A percentile compares a stretch with the other conserved stretches of the same genome.
These are phyloP conservation scores for Struthidea cinerea DNA, from an alignment of 2,113 vertebrate species.

Conservation along the genomic window DNA sequence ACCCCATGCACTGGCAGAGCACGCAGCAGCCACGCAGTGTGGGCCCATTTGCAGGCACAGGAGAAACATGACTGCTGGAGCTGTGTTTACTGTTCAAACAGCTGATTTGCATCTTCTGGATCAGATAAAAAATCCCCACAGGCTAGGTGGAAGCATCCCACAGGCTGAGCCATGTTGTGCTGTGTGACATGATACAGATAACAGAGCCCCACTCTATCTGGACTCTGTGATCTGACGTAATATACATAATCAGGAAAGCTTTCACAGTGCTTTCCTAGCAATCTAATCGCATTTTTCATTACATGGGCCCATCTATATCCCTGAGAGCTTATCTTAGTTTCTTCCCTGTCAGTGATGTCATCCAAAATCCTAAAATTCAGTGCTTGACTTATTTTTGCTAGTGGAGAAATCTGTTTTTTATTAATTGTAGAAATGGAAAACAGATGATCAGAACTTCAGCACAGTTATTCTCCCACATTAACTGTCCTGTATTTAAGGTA, in stretches of 20 bases:
- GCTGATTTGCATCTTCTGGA: neutral
- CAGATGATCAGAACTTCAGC: neutral
- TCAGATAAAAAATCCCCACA: neutral
- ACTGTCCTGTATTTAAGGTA: neutral
- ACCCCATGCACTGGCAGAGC: neutral
- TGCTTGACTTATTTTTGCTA: neutral
- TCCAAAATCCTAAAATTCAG: neutral
- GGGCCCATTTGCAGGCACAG: neutral
- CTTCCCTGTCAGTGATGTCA: neutral
- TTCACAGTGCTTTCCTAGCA: neutral
- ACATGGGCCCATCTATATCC: neutral
- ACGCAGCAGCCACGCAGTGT: fast-evolving
- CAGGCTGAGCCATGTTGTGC: neutral
- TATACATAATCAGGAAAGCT: neutral
- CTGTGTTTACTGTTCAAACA: neutral
- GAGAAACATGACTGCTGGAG: neutral
- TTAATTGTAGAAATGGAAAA: neutral
- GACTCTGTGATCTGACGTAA: neutral
- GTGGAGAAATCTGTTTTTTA: neutral
- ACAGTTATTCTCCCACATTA: neutral
- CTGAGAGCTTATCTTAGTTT: neutral
- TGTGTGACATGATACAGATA: neutral
- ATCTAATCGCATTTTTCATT: neutral
- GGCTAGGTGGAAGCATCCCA: neutral
- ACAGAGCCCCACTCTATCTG: neutral